phyloP scores from a whole-genome alignment of 1,140 invertebrate genomes.

The Diabrotica undecimpunctata region DNA sequence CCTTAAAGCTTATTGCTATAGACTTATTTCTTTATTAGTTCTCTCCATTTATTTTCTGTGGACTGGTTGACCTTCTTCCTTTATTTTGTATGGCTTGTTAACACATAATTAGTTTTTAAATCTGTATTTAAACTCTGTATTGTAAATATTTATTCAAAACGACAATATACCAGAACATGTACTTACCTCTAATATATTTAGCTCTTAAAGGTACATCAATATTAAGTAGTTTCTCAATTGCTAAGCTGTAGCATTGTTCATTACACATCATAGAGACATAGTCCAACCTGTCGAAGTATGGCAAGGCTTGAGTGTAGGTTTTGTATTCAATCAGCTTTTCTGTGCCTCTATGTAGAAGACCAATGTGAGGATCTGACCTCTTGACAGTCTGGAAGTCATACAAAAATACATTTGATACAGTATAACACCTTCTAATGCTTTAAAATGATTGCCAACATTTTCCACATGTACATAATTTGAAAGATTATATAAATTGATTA shows the following conservation, averaged over 20 bases:
- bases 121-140: no score
- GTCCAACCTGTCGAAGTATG: constrained; percentile 98
- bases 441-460: no score
- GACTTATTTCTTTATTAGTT: no score
- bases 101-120: no score
- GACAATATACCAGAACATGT: background rate
- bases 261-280: constrained; percentile 99
- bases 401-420: constrained; percentile 4
- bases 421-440: no score
- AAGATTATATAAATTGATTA: no score
- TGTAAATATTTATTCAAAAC: background rate
- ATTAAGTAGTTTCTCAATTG: constrained; percentile 93
- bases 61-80: no score
- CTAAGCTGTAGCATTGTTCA: constrained; percentile 94
- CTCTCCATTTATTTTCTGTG: no score
- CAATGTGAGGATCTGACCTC: constrained; percentile 93
- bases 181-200: constrained; percentile 92
- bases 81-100: no score
- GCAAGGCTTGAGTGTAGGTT: constrained; percentile 94
- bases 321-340: constrained; percentile 99
- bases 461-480: no score
- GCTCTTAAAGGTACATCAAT: constrained; percentile 91
- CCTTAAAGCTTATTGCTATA: no score
- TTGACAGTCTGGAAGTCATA: constrained; percentile 65
- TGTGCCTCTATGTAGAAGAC: constrained; percentile 91